A percentile compares a stretch with the other conserved stretches of the same genome.
phyloP scores from a whole-genome alignment of 2,888 invertebrate genomes.

The Scaptomyza parva region DNA sequence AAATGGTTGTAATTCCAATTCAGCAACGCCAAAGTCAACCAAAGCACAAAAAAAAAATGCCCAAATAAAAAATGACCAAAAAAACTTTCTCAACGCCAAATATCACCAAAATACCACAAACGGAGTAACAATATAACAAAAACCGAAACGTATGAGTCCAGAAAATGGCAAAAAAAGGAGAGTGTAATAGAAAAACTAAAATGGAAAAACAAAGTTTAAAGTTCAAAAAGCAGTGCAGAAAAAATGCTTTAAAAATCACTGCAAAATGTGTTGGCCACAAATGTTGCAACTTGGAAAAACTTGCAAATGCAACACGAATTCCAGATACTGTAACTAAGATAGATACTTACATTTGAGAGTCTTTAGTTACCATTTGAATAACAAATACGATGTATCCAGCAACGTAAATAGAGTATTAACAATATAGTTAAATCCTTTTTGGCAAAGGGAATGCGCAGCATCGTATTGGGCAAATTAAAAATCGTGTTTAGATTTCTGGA shows the following conservation, averaged over 20 bases:
- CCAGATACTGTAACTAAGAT: slow-evolving; percentile 9
- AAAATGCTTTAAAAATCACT: slow-evolving; percentile 60
- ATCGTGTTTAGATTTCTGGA: slow-evolving; percentile 34
- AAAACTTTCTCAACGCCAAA: slow-evolving; percentile 70
- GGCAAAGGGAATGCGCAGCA: slow-evolving; percentile 22
- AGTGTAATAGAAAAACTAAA: slow-evolving; percentile 26
- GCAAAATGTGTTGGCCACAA: slow-evolving; percentile 52
- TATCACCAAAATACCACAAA: slow-evolving; percentile 75
- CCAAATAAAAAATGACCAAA: slow-evolving; percentile 35
- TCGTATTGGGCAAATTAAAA: slow-evolving; percentile 55
- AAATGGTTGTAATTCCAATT: slow-evolving; percentile 76
- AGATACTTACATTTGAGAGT: too few relatives aligned
- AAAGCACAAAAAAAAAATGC: slow-evolving; percentile 31
- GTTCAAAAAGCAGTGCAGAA: slow-evolving; percentile 53
- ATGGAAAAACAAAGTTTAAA: slow-evolving; percentile 50
- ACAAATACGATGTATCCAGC: not conserved
- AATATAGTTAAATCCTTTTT: slow-evolving; percentile 17
- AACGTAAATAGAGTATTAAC: slow-evolving; percentile 3
- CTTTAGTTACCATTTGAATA: not conserved
- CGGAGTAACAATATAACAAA: slow-evolving; percentile 68
- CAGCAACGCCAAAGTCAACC: slow-evolving; percentile 47
- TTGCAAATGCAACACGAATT: not conserved
- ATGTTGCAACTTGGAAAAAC: slow-evolving; percentile 32
- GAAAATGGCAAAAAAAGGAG: slow-evolving; percentile 21
- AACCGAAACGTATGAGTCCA: slow-evolving; percentile 42